Evolutionary conservation across 2,797 vertebrate genomes (phyloP), one percentile per base, ranked within the genome.

Genomic region (Limnodromus scolopaceus): DNA sequence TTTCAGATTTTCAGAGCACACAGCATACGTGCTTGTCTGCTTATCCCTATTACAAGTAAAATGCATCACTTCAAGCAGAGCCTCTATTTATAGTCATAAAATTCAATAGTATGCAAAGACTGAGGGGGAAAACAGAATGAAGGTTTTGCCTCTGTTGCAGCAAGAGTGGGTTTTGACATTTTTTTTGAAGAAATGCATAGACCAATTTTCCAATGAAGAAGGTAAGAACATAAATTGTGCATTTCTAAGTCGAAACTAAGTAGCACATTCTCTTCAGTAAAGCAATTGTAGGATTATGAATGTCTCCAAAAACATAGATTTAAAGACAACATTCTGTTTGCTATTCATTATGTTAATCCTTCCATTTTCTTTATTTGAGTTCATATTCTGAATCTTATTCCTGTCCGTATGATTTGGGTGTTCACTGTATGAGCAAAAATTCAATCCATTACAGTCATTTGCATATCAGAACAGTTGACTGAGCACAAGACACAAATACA

Each of bases 271-370:
- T 92, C 89, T 68, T 65, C 65, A 71, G 65, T 43, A n/a, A 68
- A 75, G 39, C 68, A 92, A 71, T 64, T 91, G 48, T 46, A 61
- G 86, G 69, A 95, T 87, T 92, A 84, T 39, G 7, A 78, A 84
- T 49, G 60, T 68, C 38, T 92, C 48, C 46, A 87, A 81, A 92
- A 66, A 1, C 25, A 18, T 0, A 89, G 70, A 68, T 88, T 80
- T 93, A 90, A 86, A 55, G 53, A 60, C 39, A 64, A 48, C 39
- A 48, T 77, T 80, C 76, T 88, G 39, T 68, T 94, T 86, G 39
- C 9, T 86, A 68, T 88, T 95, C 61, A 90, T 88, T 94, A 86
- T 90, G 69, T 71, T 95, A 96, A 95, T 95, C 84, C 80, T 88
- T 86, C 55, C 0, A 3, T 70, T 91, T 93, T 87, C 38, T 72